Evolutionary conservation across 1,140 invertebrate genomes (phyloP).

Genomic region (Penaeus japonicus): DNA sequence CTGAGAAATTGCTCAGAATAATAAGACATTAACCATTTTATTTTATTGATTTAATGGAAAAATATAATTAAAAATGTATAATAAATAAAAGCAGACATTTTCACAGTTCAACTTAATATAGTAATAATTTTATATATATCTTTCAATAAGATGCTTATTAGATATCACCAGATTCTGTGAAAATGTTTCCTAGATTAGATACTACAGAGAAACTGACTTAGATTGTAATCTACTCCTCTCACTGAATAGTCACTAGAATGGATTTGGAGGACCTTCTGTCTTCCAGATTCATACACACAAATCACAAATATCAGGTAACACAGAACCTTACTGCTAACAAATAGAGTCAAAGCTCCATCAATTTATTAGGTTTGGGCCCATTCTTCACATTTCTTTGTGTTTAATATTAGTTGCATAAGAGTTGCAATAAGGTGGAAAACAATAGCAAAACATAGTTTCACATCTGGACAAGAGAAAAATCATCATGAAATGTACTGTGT

Average conservation of each 20-base stretch:
- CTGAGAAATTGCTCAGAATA: conserved; percentile 19
- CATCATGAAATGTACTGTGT: background rate
- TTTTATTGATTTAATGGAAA: conserved; percentile 6
- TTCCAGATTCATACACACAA: conserved; percentile 52
- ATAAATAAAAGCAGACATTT: background rate
- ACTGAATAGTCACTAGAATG: background rate
- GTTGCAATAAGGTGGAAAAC: conserved; percentile 21
- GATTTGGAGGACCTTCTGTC: conserved; percentile 22
- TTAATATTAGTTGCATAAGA: conserved; percentile 50
- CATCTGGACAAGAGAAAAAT: background rate
- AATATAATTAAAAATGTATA: background rate
- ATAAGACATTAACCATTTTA: conserved; percentile 24
- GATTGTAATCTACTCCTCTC: conserved; percentile 49
- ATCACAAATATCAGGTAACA: conserved; percentile 57
- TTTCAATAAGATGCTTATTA: conserved; percentile 10
- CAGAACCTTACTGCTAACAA: conserved; percentile 50
- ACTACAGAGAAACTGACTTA: conserved; percentile 55
- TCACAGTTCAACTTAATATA: background rate
- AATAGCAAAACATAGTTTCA: background rate
- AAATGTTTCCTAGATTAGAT: conserved; percentile 49
- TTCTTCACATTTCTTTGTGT: conserved; percentile 43
- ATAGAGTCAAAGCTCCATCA: conserved; percentile 38
- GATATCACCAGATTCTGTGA: conserved; percentile 36
- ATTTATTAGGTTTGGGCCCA: conserved; percentile 48
- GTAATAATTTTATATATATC: no score